These are phyloP conservation scores for Trypoxylon attenuatum DNA, from an alignment of 2,888 invertebrate genomes.

Conservation along the genomic window DNA sequence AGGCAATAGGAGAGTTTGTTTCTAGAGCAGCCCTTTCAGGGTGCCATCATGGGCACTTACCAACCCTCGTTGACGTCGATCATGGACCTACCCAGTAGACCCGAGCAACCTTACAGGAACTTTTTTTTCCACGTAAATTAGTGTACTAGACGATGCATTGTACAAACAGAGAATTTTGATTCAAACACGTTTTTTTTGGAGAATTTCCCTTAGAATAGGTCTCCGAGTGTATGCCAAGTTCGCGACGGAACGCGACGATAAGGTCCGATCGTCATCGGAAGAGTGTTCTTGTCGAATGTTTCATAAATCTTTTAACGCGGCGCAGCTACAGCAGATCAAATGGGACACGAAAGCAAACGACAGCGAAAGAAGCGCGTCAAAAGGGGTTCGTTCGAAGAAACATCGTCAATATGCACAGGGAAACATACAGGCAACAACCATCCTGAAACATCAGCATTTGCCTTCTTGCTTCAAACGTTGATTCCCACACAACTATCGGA, in stretches of 20 bases:
- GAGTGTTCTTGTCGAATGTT: too few relatives aligned
- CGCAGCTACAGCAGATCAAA: constrained; percentile 36
- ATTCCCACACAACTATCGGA: constrained; percentile 44
- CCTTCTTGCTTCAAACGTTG: constrained; percentile 44
- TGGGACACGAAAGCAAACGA: constrained; percentile 49
- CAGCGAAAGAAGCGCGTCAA: constrained; percentile 38
- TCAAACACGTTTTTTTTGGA: too few relatives aligned
- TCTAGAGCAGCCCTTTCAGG: constrained; percentile 40
- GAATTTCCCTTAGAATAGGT: too few relatives aligned
- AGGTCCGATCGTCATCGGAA: too few relatives aligned
- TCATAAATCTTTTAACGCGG: constrained; percentile 13
- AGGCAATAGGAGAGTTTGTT: constrained; percentile 32
- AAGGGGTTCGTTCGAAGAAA: constrained; percentile 30
- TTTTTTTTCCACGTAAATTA: constrained; percentile 8
- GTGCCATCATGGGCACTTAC: constrained; percentile 67
- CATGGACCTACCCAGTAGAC: constrained; percentile 66
- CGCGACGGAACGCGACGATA: too few relatives aligned
- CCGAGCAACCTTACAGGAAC: constrained; percentile 52
- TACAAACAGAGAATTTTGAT: too few relatives aligned
- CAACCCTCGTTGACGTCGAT: constrained; percentile 71
- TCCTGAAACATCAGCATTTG: constrained; percentile 62
- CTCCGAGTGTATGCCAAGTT: too few relatives aligned
- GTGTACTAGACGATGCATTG: too few relatives aligned
- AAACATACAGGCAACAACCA: constrained; percentile 69
- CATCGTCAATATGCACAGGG: constrained; percentile 51